phyloP scores from a whole-genome alignment of 53 echinoderm and acorn worm species.

The Pentamera pediparva region DNA sequence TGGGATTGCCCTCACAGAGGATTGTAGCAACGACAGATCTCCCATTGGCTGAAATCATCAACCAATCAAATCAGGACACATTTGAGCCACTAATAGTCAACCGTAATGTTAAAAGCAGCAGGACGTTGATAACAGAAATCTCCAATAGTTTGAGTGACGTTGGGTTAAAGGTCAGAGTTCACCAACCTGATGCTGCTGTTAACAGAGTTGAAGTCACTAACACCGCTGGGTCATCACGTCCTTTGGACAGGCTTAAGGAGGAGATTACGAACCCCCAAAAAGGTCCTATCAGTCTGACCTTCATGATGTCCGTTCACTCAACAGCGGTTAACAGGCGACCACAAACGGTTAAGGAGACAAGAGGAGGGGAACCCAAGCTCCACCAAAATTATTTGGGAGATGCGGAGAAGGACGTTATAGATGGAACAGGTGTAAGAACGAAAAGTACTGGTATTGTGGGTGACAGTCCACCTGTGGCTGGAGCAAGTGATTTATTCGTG shows the following conservation, averaged over 20 bases:
- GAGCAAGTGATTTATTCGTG: conserved; percentile 14
- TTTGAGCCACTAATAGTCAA: neutral
- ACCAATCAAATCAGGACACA: conserved; percentile 16
- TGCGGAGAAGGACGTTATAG: no score
- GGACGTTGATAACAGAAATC: conserved; percentile 16
- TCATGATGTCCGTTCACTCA: conserved; percentile 23
- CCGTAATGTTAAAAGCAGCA: neutral
- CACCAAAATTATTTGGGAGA: no score
- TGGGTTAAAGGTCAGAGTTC: neutral
- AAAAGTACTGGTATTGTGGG: neutral
- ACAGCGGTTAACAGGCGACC: no score
- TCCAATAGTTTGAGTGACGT: neutral
- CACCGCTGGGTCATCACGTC: neutral
- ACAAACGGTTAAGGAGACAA: no score
- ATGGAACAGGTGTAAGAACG: no score
- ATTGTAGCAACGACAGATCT: conserved; percentile 4
- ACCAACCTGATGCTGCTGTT: neutral
- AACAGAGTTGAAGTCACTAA: neutral
- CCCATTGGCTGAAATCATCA: conserved; percentile 1
- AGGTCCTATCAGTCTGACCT: conserved; percentile 10
- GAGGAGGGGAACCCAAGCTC: no score
- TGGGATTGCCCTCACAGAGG: neutral
- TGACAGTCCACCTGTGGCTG: neutral
- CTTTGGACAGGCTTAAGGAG: conserved; percentile 6
- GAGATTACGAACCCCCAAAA: conserved; percentile 9